Conservation (phyloP, 2,888 invertebrate genomes). For the Apoderus coryli region DNA sequence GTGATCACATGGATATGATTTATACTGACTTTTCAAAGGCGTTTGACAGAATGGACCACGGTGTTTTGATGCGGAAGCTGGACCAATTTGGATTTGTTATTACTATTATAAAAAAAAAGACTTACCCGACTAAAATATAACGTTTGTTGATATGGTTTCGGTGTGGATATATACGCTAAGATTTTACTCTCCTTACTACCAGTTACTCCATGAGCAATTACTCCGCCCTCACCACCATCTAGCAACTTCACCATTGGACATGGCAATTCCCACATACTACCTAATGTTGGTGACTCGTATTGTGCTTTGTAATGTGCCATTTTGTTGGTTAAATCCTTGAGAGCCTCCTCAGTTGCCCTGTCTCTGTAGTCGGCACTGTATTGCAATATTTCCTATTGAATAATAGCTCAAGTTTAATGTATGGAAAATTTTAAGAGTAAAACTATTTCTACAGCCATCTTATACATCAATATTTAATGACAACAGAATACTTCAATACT, state of each 20-base stretch:
- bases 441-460: no score
- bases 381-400: constrained; percentile 58
- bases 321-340: constrained; percentile 66
- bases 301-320: constrained; percentile 71
- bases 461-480: no score
- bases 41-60: no score
- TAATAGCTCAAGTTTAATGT: no score
- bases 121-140: constrained; percentile 81
- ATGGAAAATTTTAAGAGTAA: no score
- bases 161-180: constrained; percentile 76
- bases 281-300: constrained; percentile 62
- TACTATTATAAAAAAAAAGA: constrained; percentile 15
- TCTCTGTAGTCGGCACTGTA: constrained; percentile 77
- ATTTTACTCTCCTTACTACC: constrained; percentile 75
- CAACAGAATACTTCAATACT: no score
- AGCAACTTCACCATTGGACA: constrained; percentile 40
- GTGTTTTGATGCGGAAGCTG: no score
- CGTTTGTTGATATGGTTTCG: constrained; percentile 70
- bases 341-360: constrained; percentile 62
- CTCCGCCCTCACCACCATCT: constrained; percentile 47
- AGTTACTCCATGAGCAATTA: constrained; percentile 53
- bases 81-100: no score
- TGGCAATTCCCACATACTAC: constrained; percentile 31
- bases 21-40: no score
- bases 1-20: no score